Evolutionary conservation across 2,888 invertebrate species (phyloP).

Genomic region (Antitype chi): DNA sequence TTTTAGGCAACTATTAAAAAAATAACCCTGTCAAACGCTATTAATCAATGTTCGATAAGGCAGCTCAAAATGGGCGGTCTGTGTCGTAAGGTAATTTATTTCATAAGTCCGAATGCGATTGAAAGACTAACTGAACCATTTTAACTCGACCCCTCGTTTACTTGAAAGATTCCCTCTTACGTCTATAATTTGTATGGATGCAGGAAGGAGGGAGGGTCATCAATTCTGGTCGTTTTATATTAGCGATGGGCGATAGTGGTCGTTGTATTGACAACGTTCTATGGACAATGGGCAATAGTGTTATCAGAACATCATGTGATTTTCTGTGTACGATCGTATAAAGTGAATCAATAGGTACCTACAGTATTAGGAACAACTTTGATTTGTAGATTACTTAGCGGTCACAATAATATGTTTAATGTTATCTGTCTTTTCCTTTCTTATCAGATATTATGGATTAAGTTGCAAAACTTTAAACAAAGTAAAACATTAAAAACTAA

Average conservation of each 20-base stretch:
- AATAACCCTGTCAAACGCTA: slow-evolving; percentile 84
- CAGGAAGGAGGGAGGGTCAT: slow-evolving; percentile 62
- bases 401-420: not conserved
- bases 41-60: slow-evolving; percentile 88
- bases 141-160: slow-evolving; percentile 52
- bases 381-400: slow-evolving; percentile 34
- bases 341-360: slow-evolving; percentile 44
- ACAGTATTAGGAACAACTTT: slow-evolving; percentile 38
- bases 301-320: slow-evolving; percentile 75
- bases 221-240: slow-evolving; percentile 72
- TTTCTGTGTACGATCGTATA: slow-evolving; percentile 58
- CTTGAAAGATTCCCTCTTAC: slow-evolving; percentile 7
- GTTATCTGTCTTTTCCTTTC: not conserved
- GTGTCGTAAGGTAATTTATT: slow-evolving; percentile 85
- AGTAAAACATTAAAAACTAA: too few species aligned
- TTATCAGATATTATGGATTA: not conserved
- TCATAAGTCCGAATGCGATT: slow-evolving; percentile 78
- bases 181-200: slow-evolving; percentile 18
- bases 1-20: slow-evolving; percentile 82
- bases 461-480: not conserved
- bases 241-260: slow-evolving; percentile 79
- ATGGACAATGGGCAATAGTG: slow-evolving; percentile 80
- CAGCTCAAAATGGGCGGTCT: slow-evolving; percentile 86
- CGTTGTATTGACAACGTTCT: slow-evolving; percentile 77
- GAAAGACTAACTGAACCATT: slow-evolving; percentile 73